Conservation (phyloP, 2,888 invertebrate genomes). For the Cybosia mesomella region DNA sequence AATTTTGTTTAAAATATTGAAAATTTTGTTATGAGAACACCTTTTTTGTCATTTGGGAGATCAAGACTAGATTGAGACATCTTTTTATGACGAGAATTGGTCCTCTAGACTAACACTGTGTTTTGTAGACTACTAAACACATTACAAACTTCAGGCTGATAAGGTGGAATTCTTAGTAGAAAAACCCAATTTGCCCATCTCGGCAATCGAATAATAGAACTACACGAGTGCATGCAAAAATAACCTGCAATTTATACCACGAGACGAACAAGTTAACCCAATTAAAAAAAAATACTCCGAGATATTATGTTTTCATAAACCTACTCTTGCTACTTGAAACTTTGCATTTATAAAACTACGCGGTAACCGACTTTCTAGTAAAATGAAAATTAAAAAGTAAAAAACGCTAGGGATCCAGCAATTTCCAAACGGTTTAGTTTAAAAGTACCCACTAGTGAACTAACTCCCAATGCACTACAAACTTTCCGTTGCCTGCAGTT, state of each 20-base stretch:
- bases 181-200: neutral
- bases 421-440: slow-evolving; percentile 70
- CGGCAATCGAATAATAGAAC: neutral
- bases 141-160: too few relatives aligned
- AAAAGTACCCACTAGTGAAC: slow-evolving; percentile 63
- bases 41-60: too few relatives aligned
- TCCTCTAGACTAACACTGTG: too few relatives aligned
- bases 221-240: neutral
- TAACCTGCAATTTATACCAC: neutral
- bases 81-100: too few relatives aligned
- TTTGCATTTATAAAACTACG: slow-evolving; percentile 36
- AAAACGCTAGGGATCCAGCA: slow-evolving; percentile 60
- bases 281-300: neutral
- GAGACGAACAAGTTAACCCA: neutral
- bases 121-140: neutral
- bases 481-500: slow-evolving; percentile 60
- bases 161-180: neutral
- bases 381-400: slow-evolving; percentile 40
- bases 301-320: slow-evolving; percentile 12
- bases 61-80: too few relatives aligned
- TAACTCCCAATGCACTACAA: slow-evolving; percentile 65
- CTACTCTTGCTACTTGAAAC: slow-evolving; percentile 31
- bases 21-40: too few relatives aligned
- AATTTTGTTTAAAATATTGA: too few relatives aligned
- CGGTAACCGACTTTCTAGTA: slow-evolving; percentile 31